Percentiles rank a stretch among this genome's conserved stretches.
These are phyloP conservation scores for Xerus rutilus DNA, from an alignment of 2,797 vertebrate genomes.

Conservation along the genomic window DNA sequence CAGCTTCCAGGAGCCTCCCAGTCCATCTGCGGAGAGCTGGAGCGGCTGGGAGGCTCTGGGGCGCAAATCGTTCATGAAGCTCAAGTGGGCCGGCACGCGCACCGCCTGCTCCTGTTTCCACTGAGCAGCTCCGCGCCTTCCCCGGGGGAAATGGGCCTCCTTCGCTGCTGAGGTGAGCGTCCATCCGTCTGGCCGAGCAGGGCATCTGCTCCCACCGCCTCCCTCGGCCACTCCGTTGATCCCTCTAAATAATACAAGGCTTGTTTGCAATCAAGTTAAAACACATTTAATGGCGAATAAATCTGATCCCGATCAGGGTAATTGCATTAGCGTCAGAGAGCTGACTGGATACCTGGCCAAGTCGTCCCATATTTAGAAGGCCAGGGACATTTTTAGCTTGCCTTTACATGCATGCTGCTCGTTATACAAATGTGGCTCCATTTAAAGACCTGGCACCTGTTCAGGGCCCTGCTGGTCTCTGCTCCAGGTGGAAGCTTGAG, in stretches of 20 bases:
- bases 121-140: background rate
- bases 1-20: background rate
- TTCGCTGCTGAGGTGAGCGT: background rate
- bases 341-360: constrained; percentile 64
- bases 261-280: constrained; percentile 61
- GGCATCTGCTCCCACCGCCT: background rate
- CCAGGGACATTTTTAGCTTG: constrained; percentile 62
- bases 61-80: too few relatives aligned
- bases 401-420: background rate
- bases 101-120: background rate
- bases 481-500: background rate
- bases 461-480: background rate
- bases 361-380: constrained; percentile 25
- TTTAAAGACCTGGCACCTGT: background rate
- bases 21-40: accelerated
- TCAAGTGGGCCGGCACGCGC: accelerated
- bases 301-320: constrained; percentile 40
- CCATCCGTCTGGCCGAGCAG: background rate
- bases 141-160: accelerated
- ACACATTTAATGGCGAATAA: constrained; percentile 44
- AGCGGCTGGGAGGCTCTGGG: background rate
- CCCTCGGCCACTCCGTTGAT: accelerated
- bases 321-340: background rate
- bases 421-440: background rate
- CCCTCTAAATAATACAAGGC: constrained; percentile 42